Evolutionary conservation across 1,140 invertebrate species (phyloP), one percentile per base, ranked within the genome.

Genomic region (Drosophila elegans): DNA sequence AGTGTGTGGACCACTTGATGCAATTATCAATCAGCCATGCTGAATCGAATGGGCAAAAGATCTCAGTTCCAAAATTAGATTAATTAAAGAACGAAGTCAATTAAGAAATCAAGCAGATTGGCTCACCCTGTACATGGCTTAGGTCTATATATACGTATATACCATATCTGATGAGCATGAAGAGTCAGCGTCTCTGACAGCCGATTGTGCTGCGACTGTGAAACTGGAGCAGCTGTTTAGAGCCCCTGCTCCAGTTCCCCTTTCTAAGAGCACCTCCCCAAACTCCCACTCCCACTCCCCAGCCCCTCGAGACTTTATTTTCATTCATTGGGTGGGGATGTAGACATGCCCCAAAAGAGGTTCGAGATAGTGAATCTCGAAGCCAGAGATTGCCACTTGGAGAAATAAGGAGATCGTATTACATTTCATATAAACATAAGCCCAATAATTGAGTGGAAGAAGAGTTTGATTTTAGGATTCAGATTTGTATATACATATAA

Each of bases 131-230:
- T 75, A 75, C 34, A 49, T 60, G 46, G 67, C 67, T 60, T 57
- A 52, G 68, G 71, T 63, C 49, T 54, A 21, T 67, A 54, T 52
- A 42, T 64, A 36, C 56, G 13, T 34, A 21, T 48, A 21, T 79
- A 72, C 79, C 83, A 89, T 86, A 86, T 83, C 84, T 86, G 83
- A 86, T 86, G 83, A 79, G 83, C 83, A 83, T 68, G 71, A 85
- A 67, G 80, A 73, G 74, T 86, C 73, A 54, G 42, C 71, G 74
- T 75, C 75, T 55, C 51, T 54, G 49, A 60, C 72, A 68, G 76
- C 57, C 52, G 80, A 78, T 83, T 82, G 79, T 74, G 64, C 76
- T 54, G 81, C 66, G 61, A 54, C 80, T 84, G 80, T 88, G 79
- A 86, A 86, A 88, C 82, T 86, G 75, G 83, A 86, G 75, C 82